Evolutionary conservation across 2,113 vertebrate species (phyloP).

Genomic region (Sprattus sprattus): DNA sequence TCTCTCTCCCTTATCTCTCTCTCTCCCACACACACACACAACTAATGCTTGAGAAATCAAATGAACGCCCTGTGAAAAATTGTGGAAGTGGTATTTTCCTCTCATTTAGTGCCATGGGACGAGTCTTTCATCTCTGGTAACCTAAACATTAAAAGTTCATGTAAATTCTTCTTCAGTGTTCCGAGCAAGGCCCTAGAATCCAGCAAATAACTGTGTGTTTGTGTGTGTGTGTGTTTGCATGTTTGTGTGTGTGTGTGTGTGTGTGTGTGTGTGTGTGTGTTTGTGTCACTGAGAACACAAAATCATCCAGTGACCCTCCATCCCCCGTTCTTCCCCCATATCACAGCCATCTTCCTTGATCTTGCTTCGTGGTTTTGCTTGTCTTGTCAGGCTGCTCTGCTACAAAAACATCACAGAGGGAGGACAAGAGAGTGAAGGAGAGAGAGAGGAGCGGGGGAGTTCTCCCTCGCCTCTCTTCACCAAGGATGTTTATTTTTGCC

Average conservation of each 20-base stretch:
- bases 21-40: not conserved
- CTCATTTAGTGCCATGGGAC: not conserved
- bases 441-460: not conserved
- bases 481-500: constrained; percentile 16
- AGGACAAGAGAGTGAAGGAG: not conserved
- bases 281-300: not conserved
- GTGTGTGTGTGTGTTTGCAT: not conserved
- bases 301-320: not conserved
- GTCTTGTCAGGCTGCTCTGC: constrained; percentile 9
- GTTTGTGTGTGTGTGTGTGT: not conserved
- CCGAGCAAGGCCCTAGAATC: not conserved
- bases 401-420: constrained; percentile 3
- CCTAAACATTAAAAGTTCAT: not conserved
- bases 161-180: too few relatives aligned
- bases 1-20: not conserved
- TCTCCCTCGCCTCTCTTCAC: not conserved
- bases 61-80: not conserved
- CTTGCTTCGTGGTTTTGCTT: not conserved
- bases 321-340: not conserved
- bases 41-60: not conserved
- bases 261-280: not conserved
- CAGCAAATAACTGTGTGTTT: not conserved
- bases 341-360: constrained; percentile 11
- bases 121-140: not conserved
- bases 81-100: not conserved